phyloP scores from a whole-genome alignment of 2,113 vertebrate species.

The Buteo buteo region DNA sequence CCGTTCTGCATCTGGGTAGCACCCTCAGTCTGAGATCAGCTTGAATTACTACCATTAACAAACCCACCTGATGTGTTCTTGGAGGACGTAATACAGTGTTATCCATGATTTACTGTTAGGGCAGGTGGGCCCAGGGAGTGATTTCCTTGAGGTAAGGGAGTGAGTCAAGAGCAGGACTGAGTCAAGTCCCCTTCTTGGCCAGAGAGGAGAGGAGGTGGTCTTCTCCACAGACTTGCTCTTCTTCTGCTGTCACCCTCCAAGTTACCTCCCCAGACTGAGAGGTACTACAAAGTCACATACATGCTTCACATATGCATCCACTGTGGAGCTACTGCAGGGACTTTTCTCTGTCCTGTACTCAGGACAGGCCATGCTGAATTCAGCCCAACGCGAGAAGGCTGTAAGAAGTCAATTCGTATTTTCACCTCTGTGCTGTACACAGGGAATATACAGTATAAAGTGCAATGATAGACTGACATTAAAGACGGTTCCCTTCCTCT shows the following conservation, averaged over 20 bases:
- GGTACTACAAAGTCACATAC: not conserved
- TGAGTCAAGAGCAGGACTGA: not conserved
- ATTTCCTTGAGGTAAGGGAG: not conserved
- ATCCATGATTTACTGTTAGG: not conserved
- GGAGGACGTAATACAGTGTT: not conserved
- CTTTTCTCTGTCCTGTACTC: not conserved
- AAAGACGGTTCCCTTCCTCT: slow-evolving; percentile 29
- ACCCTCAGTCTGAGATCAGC: not conserved
- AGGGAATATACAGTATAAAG: not conserved
- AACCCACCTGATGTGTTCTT: not conserved
- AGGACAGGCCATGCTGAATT: not conserved
- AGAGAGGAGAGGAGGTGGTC: not conserved
- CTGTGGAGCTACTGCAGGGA: rapidly evolving
- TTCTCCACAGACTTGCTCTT: not conserved
- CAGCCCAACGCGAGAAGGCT: not conserved
- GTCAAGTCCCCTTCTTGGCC: not conserved
- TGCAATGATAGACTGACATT: not conserved
- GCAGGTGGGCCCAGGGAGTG: not conserved
- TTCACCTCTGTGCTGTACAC: not conserved
- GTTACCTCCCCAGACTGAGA: not conserved
- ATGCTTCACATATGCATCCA: not conserved
- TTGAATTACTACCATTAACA: not conserved
- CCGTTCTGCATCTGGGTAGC: not conserved
- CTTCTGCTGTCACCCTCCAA: not conserved
- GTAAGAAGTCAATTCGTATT: not conserved